Base-by-base conservation (phyloP, 2,113 vertebrate species). In the Copsychus sechellarum region DNA sequence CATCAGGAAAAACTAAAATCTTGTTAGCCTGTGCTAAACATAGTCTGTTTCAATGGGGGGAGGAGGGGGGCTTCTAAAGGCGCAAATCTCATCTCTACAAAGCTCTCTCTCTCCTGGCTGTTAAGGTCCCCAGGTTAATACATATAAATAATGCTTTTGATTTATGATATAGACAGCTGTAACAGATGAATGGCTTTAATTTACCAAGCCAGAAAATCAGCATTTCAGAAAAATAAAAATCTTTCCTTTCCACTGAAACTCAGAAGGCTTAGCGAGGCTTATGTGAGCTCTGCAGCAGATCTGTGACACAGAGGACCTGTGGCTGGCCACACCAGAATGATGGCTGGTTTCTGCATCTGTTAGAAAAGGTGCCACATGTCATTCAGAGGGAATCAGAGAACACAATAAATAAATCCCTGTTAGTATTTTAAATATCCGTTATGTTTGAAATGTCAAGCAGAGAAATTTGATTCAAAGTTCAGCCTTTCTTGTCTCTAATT, bases 101-200 rank as follows among this genome's bases (percentile, higher is more conserved):
- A 82, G 9, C 9, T 6, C 23, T 73, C 25, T 73, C 25, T 85
- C 8, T n/a, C 12, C 47, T 85, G 66, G 23, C 57, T 79, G 45
- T 77, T 64, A 56, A 80, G 38, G 48, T 71, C 38, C 42, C 57
- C 54, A 79, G 64, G 81, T 92, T 95, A 87, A 85, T 60, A 45
- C 43, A 25, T 70, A 81, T 34, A 76, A 96, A 92, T 71, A 86
- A 81, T 79, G 58, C 5, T 91, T 95, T 90, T 86, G 82, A 88
- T 94, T 92, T 93, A 80, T 87, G 28, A 56, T 62, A 65, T 15
- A 85, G 76, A 69, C 80, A 94, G 69, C 69, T 89, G 53, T 74
- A 94, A 40, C 38, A 96, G 87, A 90, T 85, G 40, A 95, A 95
- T 84, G 58, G 23, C 38, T 88, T 86, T 90, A 80, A 92, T 94